Percentiles rank a stretch among this genome's conserved stretches.
These are phyloP conservation scores for Brachypterus glaber DNA, from an alignment of 2,888 invertebrate genomes.

Conservation along the genomic window DNA sequence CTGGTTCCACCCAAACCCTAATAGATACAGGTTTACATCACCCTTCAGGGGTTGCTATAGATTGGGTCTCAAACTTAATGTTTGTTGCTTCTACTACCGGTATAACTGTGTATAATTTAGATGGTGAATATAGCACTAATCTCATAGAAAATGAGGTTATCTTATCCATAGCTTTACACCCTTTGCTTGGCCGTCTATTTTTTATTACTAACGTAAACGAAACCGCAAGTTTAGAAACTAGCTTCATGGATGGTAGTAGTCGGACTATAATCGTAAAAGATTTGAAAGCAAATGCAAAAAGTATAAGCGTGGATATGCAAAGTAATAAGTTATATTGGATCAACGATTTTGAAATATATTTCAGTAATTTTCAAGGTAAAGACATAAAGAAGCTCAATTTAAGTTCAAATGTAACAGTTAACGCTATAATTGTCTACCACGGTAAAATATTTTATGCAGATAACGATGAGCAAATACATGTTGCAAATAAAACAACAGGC, in stretches of 20 bases:
- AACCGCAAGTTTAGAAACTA: constrained; percentile 44
- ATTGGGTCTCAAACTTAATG: constrained; percentile 70
- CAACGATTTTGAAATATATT: constrained; percentile 48
- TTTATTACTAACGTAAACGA: constrained; percentile 39
- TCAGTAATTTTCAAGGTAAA: constrained; percentile 34
- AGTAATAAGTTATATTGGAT: constrained; percentile 61
- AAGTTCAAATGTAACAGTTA: constrained; percentile 42
- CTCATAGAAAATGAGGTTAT: constrained; percentile 42
- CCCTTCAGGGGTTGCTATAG: constrained; percentile 67
- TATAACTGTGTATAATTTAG: constrained; percentile 61
- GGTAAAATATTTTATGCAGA: constrained; percentile 60
- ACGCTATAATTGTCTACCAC: constrained; percentile 58
- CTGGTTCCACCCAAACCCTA: constrained; percentile 59
- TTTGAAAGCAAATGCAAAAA: constrained; percentile 32
- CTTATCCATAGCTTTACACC: constrained; percentile 62
- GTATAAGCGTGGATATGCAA: constrained; percentile 31
- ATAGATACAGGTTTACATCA: constrained; percentile 59
- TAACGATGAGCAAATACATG: constrained; percentile 55
- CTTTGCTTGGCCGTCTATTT: constrained; percentile 48
- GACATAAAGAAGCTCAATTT: constrained; percentile 29
- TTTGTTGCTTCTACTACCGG: constrained; percentile 57
- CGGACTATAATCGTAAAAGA: constrained; percentile 33
- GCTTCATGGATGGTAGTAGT: constrained; percentile 57
- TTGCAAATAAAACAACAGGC: constrained; percentile 51
- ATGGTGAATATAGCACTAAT: constrained; percentile 57